phyloP scores from a whole-genome alignment of 1,140 invertebrate genomes.

The Micrasema minimum region DNA sequence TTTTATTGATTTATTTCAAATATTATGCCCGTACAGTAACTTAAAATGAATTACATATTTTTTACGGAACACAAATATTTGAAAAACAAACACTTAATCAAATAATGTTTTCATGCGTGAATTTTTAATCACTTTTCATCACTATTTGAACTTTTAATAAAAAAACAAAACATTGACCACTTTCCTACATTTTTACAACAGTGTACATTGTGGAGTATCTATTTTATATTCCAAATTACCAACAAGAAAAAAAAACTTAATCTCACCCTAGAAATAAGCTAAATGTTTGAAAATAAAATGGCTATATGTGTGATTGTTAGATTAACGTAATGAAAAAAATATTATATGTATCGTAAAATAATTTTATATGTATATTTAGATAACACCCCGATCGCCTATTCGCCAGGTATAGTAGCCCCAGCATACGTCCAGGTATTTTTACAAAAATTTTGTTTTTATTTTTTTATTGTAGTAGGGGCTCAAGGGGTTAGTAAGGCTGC shows the following conservation, averaged over 20 bases:
- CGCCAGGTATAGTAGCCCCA: conserved; percentile 11
- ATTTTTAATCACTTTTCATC: too few species aligned
- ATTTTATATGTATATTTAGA: neutral
- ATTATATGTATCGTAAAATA: conserved; percentile 10
- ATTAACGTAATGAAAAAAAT: conserved; percentile 9
- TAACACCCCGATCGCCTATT: conserved; percentile 3
- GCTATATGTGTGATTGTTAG: conserved; percentile 27
- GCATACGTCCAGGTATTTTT: conserved; percentile 7
- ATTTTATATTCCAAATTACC: too few species aligned
- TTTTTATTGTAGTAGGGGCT: conserved; percentile 8
- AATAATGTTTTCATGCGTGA: too few species aligned
- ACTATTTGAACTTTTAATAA: too few species aligned
- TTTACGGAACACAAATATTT: too few species aligned
- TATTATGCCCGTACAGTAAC: too few species aligned
- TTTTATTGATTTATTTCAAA: too few species aligned
- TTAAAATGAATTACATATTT: too few species aligned
- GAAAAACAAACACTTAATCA: too few species aligned
- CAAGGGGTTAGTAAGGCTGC: conserved; percentile 14
- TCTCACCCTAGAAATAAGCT: conserved; percentile 10
- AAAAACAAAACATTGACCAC: too few species aligned
- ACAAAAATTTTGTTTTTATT: conserved; percentile 4
- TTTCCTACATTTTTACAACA: too few species aligned
- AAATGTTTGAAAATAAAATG: conserved; percentile 30
- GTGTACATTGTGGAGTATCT: too few species aligned
- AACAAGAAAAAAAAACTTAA: neutral